Percentiles rank a stretch among this genome's conserved stretches.
These are phyloP conservation scores for Kryptolebias ocellatus DNA, from an alignment of 2,797 vertebrate species.

Conservation along the genomic window DNA sequence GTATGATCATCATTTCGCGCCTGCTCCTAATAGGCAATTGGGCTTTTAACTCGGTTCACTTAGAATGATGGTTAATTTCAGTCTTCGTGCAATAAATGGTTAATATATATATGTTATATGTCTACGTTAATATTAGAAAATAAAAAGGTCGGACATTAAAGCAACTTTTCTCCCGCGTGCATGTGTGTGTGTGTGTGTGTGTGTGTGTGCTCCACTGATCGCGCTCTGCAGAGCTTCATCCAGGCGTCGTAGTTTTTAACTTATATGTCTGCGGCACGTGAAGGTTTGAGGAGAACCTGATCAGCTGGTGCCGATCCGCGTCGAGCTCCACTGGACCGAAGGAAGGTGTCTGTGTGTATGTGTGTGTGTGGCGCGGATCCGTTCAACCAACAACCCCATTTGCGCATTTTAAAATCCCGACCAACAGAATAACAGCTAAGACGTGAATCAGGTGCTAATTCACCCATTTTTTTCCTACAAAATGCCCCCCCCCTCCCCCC, in stretches of 20 bases:
- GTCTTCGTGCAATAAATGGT: too few species aligned
- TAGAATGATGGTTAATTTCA: too few species aligned
- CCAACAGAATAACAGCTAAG: not conserved
- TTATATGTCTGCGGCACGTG: not conserved
- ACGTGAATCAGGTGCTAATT: constrained; percentile 16
- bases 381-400: not conserved
- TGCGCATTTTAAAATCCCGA: not conserved
- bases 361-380: too few species aligned
- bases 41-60: too few species aligned
- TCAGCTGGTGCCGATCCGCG: too few species aligned
- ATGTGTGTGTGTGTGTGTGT: not conserved
- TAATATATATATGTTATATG: too few species aligned
- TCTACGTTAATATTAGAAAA: too few species aligned
- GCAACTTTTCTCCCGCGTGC: not conserved
- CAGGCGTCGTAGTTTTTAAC: not conserved
- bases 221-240: constrained; percentile 3
- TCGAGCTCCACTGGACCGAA: too few species aligned
- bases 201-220: constrained; percentile 6
- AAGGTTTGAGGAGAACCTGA: not conserved
- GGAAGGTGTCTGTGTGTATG: not conserved
- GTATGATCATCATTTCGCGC: constrained; percentile 28
- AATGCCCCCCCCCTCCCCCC: constrained; percentile 1
- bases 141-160: too few species aligned
- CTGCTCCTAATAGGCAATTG: constrained; percentile 21
- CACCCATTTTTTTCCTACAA: constrained; percentile 15